Percentiles rank a stretch among this genome's conserved stretches.
These are phyloP conservation scores for Macrotrachela quadricornifera DNA, from an alignment of 1,140 invertebrate genomes.

Conservation along the genomic window DNA sequence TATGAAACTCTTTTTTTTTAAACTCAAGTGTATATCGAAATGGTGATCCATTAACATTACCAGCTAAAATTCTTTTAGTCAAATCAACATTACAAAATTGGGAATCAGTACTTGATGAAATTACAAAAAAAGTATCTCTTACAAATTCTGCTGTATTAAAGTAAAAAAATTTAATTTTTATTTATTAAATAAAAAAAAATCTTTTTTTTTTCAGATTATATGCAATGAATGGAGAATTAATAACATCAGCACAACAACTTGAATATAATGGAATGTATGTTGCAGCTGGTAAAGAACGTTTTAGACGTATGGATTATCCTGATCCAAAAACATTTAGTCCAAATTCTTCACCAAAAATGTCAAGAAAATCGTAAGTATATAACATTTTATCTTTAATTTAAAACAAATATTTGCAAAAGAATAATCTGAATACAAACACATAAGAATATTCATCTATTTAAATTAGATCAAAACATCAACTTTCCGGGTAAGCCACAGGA, in stretches of 20 bases:
- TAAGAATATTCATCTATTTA: too few relatives aligned
- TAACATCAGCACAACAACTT: background rate
- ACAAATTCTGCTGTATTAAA: constrained; percentile 6
- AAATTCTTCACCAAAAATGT: too few relatives aligned
- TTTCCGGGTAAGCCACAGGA: too few relatives aligned
- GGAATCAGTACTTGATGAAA: constrained; percentile 2
- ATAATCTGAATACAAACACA: too few relatives aligned
- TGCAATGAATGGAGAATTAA: constrained; percentile 1
- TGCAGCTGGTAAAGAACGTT: constrained; percentile 4
- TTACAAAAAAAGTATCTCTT: constrained; percentile 3
- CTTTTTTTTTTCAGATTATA: background rate
- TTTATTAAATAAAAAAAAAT: too few relatives aligned
- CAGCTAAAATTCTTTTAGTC: background rate
- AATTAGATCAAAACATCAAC: too few relatives aligned
- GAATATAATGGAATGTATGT: constrained; percentile 1
- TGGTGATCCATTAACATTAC: constrained; percentile 2
- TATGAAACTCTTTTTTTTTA: background rate
- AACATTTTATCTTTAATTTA: too few relatives aligned
- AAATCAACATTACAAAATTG: background rate
- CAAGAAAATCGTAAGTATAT: too few relatives aligned
- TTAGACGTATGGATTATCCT: constrained; percentile 1
- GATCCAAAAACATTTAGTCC: too few relatives aligned
- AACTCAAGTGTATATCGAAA: constrained; percentile 3
- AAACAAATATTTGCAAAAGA: too few relatives aligned
- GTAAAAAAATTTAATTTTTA: too few relatives aligned